These are phyloP conservation scores for Spisula solida DNA, from an alignment of 2,888 invertebrate species.

Conservation along the genomic window DNA sequence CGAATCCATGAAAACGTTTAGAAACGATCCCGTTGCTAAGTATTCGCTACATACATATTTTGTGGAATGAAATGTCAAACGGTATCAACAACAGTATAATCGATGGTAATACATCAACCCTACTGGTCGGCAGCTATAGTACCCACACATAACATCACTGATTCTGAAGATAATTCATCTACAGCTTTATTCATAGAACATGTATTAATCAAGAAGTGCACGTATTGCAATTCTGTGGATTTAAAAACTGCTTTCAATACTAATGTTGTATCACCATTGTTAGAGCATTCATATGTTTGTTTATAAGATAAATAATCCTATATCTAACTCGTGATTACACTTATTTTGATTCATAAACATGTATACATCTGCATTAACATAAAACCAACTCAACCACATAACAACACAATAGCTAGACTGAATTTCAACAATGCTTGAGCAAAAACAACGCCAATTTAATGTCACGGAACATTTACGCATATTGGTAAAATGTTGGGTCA, in stretches of 20 bases:
- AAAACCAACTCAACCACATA: neutral
- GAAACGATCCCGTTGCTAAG: constrained; percentile 9
- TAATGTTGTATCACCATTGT: too few relatives aligned
- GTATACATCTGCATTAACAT: neutral
- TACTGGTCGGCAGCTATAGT: too few relatives aligned
- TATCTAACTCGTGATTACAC: neutral
- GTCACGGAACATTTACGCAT: constrained; percentile 2
- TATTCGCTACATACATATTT: neutral
- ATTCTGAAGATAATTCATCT: too few relatives aligned
- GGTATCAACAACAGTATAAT: too few relatives aligned
- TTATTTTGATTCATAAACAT: neutral
- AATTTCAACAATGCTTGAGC: neutral
- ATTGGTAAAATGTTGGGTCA: neutral
- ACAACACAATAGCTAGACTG: neutral
- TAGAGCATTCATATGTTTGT: too few relatives aligned
- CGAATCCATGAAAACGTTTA: neutral
- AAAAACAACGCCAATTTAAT: neutral
- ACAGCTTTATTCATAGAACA: too few relatives aligned
- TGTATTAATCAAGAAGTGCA: too few relatives aligned
- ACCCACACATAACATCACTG: too few relatives aligned
- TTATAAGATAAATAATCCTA: too few relatives aligned
- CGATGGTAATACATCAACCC: too few relatives aligned
- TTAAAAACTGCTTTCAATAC: too few relatives aligned
- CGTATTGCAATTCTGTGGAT: too few relatives aligned
- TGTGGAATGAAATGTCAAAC: neutral